Base-by-base conservation (phyloP, 2,113 vertebrate genomes). In the Deroptyus accipitrinus region DNA sequence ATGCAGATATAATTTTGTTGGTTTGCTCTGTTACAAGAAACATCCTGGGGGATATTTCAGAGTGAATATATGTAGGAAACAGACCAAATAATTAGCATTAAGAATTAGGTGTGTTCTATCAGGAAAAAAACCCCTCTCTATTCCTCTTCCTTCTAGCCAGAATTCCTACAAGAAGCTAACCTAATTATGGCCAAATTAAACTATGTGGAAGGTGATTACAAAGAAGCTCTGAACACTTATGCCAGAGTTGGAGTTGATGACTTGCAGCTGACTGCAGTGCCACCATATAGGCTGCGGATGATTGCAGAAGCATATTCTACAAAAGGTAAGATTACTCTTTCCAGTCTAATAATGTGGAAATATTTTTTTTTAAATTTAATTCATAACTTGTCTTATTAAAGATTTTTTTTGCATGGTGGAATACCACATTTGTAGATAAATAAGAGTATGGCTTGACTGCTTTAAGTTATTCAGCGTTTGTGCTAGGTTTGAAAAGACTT, bases 281-380 rank as follows among this genome's bases (percentile, higher is more conserved):
- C 99, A 13, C 98, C 99, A 0, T 99, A 99, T 88, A 98, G 99
- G 78, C 92, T 99, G 63, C 98, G 99, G 41, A 98, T 99, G 98
- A 99, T 99, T 35, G 99, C 99, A 4, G 99, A 99, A 96, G 99
- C 99, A 1, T 99, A 98, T 37, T 98, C 99, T 41, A 99, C 99
- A 66, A 99, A 99, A 99, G 99, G 99, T 99, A 95, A 96, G 96
- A 13, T 62, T 86, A 33, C 19, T 83, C 4, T 57, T 94, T 8
- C 37, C 7, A 27, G 7, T 57, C 31, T 17, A 37, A 46, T 37
- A 13, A 33, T 27, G 10, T 20, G 17, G 23, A 83, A 62, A 28
- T 64, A 44, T 16, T 20, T 37, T 67, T 73, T 35, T 70, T n/a
- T 4, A 74, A 52, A 39, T 30, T 62, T 72, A 67, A 22, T 76